Evolutionary conservation across 2,888 invertebrate genomes (phyloP).

Genomic region (Dyspetes luteomarginatus): DNA sequence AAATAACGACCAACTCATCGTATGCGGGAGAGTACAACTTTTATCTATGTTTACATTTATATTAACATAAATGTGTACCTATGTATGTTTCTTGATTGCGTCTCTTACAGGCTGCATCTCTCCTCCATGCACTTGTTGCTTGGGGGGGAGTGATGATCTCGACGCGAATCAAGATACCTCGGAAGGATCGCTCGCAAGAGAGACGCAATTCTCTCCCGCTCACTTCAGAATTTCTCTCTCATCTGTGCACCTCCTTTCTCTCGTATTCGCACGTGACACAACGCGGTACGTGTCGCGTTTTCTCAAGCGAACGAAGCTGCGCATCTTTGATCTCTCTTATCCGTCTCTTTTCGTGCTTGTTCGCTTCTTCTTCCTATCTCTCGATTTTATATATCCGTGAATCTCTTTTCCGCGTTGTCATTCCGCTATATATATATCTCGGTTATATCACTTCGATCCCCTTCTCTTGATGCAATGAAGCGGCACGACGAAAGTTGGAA

Average conservation of each 20-base stretch:
- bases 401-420: constrained; percentile 23
- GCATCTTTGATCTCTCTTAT: constrained; percentile 44
- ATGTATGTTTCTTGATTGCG: neutral
- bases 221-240: neutral
- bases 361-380: constrained; percentile 1
- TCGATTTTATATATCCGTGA: constrained; percentile 28
- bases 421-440: constrained; percentile 28
- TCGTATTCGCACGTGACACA: constrained; percentile 6
- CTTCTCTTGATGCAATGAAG: neutral
- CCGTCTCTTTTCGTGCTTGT: neutral
- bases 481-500: constrained; percentile 19
- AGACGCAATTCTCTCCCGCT: constrained; percentile 6
- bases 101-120: neutral
- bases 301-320: neutral
- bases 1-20: constrained; percentile 16
- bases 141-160: neutral
- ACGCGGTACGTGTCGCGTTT: neutral
- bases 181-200: neutral
- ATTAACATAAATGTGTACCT: too few species aligned
- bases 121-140: constrained; percentile 3
- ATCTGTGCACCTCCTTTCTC: neutral
- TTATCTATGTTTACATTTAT: too few species aligned
- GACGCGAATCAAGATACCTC: constrained; percentile 42
- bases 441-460: neutral
- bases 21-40: too few species aligned